phyloP scores from a whole-genome alignment of 2,888 invertebrate species.

The Chesias legatella region DNA sequence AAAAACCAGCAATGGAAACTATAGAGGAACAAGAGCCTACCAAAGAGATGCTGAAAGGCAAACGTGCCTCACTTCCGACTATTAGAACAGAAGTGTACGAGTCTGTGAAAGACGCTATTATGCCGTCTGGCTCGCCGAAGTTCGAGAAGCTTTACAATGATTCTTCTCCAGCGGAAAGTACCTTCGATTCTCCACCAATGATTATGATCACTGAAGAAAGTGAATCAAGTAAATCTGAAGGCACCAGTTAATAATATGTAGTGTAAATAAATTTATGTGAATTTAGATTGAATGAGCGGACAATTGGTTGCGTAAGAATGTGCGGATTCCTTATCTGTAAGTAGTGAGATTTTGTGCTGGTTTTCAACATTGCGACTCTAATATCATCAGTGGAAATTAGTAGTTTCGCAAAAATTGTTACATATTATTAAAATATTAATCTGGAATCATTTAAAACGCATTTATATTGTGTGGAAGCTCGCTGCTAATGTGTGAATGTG shows the following conservation, averaged over 20 bases:
- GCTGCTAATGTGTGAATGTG: slow-evolving; percentile 13
- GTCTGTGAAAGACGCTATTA: slow-evolving; percentile 76
- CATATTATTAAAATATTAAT: too few relatives aligned
- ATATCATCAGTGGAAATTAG: too few relatives aligned
- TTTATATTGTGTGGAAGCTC: too few relatives aligned
- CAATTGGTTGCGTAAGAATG: slow-evolving; percentile 11
- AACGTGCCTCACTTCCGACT: slow-evolving; percentile 64
- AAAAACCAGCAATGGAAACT: slow-evolving; percentile 50
- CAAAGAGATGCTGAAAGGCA: slow-evolving; percentile 55
- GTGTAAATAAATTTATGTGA: slow-evolving; percentile 24
- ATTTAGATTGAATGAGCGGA: slow-evolving; percentile 18
- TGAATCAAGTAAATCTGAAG: slow-evolving; percentile 64
- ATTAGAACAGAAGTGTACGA: slow-evolving; percentile 77
- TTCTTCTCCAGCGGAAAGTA: slow-evolving; percentile 59
- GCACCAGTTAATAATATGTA: slow-evolving; percentile 59
- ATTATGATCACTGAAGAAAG: slow-evolving; percentile 74
- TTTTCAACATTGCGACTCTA: too few relatives aligned
- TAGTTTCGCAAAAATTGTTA: too few relatives aligned
- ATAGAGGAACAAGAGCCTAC: slow-evolving; percentile 63
- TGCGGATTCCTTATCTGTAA: slow-evolving; percentile 7
- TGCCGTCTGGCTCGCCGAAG: slow-evolving; percentile 77
- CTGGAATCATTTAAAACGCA: too few relatives aligned
- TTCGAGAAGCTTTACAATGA: slow-evolving; percentile 81
- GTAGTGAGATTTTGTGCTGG: not conserved
- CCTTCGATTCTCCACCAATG: slow-evolving; percentile 63